Percentiles rank a stretch among this genome's conserved stretches.
Evolutionary conservation across 2,888 invertebrate genomes (phyloP).

Genomic region (Conus canariensis): DNA sequence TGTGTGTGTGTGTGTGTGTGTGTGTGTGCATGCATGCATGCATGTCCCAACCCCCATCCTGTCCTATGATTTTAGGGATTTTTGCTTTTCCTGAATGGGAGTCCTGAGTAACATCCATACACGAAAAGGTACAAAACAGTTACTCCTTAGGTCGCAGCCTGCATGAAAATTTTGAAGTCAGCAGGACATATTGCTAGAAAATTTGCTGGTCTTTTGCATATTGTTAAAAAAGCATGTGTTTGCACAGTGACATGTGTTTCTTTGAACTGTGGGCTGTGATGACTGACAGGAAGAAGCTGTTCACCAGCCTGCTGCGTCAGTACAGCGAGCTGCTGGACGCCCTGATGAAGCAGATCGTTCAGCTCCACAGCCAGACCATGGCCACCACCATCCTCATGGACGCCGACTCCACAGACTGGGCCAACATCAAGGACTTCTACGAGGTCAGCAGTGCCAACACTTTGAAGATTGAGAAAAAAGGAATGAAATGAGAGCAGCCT

Average conservation of each 20-base stretch:
- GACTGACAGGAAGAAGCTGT: conserved; percentile 68
- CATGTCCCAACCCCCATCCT: no score
- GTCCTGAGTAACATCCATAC: no score
- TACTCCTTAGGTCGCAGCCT: no score
- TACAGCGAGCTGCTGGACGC: conserved; percentile 72
- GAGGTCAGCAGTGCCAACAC: conserved; percentile 63
- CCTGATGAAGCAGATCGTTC: conserved; percentile 66
- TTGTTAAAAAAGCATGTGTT: no score
- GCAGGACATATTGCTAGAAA: no score
- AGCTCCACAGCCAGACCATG: conserved; percentile 70
- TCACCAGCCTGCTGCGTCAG: conserved; percentile 70
- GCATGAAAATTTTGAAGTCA: no score
- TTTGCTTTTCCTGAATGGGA: no score
- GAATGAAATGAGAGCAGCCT: not conserved
- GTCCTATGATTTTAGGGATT: no score
- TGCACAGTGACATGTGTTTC: not conserved
- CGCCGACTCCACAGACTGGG: conserved; percentile 74
- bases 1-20: conserved; percentile 1
- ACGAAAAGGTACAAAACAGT: no score
- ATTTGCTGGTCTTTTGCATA: no score
- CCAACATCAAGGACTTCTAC: conserved; percentile 74
- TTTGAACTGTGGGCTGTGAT: not conserved
- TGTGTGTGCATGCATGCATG: not conserved
- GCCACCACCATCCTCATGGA: conserved; percentile 73
- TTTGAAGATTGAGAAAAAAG: not conserved